Conservation (phyloP, 2,888 invertebrate genomes). For the Atethmia centrago region DNA sequence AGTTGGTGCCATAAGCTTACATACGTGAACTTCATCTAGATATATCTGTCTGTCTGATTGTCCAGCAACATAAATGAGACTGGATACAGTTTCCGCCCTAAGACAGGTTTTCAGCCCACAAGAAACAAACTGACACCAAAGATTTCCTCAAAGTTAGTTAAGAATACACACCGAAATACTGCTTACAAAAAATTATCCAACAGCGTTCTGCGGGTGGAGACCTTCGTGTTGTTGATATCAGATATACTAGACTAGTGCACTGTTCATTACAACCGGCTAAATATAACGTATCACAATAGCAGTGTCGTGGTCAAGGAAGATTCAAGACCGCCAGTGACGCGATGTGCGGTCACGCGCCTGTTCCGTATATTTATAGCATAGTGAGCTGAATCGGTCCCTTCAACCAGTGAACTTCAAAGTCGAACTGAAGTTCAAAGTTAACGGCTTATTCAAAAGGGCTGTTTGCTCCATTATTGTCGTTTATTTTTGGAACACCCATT, state of each 20-base stretch:
- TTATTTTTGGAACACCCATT: slow-evolving; percentile 26
- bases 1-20: slow-evolving; percentile 1
- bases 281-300: slow-evolving; percentile 88
- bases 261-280: slow-evolving; percentile 82
- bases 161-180: slow-evolving; percentile 8
- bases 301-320: slow-evolving; percentile 87
- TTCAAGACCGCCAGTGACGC: slow-evolving; percentile 86
- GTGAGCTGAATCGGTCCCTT: slow-evolving; percentile 75
- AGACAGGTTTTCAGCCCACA: background rate
- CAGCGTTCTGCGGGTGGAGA: slow-evolving; percentile 32
- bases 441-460: slow-evolving; percentile 45
- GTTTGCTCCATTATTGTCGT: slow-evolving; percentile 28
- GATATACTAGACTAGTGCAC: slow-evolving; percentile 56
- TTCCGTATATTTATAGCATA: slow-evolving; percentile 81
- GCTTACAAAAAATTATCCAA: slow-evolving; percentile 18
- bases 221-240: slow-evolving; percentile 58
- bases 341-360: slow-evolving; percentile 81
- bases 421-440: slow-evolving; percentile 65
- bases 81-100: background rate
- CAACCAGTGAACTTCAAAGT: slow-evolving; percentile 73
- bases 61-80: slow-evolving; percentile 11
- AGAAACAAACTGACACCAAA: background rate
- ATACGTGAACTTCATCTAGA: slow-evolving; percentile 8
- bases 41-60: background rate
- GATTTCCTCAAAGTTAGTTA: background rate